These are phyloP conservation scores for Kryphioiulus occultus DNA, from an alignment of 2,888 invertebrate species.

Conservation along the genomic window DNA sequence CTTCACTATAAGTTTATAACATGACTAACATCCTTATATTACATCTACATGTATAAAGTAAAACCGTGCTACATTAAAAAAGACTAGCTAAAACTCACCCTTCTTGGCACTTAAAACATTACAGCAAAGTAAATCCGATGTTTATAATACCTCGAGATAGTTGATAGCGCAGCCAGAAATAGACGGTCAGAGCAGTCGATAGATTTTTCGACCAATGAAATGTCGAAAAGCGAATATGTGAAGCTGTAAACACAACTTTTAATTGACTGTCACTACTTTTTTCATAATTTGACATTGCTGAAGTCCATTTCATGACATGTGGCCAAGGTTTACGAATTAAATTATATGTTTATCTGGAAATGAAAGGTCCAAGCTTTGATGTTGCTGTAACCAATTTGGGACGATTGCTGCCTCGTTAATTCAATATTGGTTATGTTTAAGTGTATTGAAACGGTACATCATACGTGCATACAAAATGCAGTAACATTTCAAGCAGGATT, in stretches of 20 bases:
- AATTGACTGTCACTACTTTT: slow-evolving; percentile 6
- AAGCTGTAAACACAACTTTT: not conserved
- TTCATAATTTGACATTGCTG: slow-evolving; percentile 17
- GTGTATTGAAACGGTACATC: too few relatives aligned
- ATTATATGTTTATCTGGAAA: slow-evolving; percentile 1
- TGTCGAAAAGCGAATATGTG: not conserved
- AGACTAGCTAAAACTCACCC: not conserved
- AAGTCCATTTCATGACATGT: not conserved
- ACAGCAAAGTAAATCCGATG: not conserved
- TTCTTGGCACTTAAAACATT: not conserved
- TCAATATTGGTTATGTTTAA: too few relatives aligned
- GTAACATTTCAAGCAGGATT: too few relatives aligned
- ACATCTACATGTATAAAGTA: too few relatives aligned
- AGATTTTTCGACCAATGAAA: not conserved
- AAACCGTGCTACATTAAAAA: too few relatives aligned
- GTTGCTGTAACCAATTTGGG: not conserved
- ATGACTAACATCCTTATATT: too few relatives aligned
- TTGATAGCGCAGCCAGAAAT: not conserved
- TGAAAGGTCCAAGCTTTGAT: not conserved
- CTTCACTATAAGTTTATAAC: too few relatives aligned
- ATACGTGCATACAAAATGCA: too few relatives aligned
- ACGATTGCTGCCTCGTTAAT: not conserved
- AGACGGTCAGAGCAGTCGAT: not conserved
- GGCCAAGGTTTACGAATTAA: slow-evolving; percentile 4
- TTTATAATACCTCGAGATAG: not conserved